Evolutionary conservation across 2,797 vertebrate genomes (phyloP), one percentile per base, ranked within the genome.

Genomic region (Myotis daubentonii): DNA sequence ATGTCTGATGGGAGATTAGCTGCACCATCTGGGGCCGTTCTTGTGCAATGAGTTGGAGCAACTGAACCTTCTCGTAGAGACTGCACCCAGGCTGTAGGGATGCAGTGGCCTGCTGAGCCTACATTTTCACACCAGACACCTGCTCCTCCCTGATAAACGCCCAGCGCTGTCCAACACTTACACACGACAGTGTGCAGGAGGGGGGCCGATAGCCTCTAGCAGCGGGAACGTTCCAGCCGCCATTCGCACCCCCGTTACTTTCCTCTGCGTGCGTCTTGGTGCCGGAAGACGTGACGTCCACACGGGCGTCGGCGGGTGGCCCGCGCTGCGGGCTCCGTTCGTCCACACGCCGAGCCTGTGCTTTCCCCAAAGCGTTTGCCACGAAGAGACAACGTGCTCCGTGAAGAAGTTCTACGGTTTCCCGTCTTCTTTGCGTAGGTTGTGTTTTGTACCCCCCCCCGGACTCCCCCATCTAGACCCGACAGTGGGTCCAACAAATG

Each of bases 401-500:
- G 44, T 60, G 72, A 74, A 25, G 23, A 36, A 33, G 49, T 57
- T 79, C 62, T 6, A 2, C 13, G 3, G 55, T 38, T 93, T 85
- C 72, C 84, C 65, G 36, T 83, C 22, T 79, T 60, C 8, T 15
- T 72, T 60, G 38, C 30, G 15, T 22, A 72, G 81, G 60, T 68
- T 20, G 30, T 62, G 51, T 76, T 11, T 60, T 5, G 13, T 51
- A 68, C 66, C 68, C 51, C 75, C 83, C 92, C 85, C 0, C 19
- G 90, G 75, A n/a, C 55, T 91, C 33, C 8, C 53, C 71, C 70
- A 68, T 79, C 87, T 38, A 66, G 85, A 87, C 65, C 55, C 16
- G 84, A 89, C 36, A 13, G 30, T 22, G 28, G 44, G 33, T 28
- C 60, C 91, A 82, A 96, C 82, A 71, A 91, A 94, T 66, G 47